phyloP scores from a whole-genome alignment of 1,140 invertebrate species.

The Meloidogyne floridensis region DNA sequence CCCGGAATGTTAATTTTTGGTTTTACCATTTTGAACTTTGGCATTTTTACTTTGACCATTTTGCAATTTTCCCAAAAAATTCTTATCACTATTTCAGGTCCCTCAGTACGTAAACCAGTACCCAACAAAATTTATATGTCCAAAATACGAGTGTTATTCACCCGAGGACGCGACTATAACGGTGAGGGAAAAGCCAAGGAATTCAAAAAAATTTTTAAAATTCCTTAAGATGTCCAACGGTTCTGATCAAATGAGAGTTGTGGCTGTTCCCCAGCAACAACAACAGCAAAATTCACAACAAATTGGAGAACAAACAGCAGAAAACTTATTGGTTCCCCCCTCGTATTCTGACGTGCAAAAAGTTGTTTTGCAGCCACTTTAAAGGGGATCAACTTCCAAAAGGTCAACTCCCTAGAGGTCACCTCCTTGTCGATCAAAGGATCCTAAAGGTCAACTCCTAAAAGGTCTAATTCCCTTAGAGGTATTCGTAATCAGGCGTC shows the following conservation, averaged over 20 bases:
- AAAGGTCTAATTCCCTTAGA: no score
- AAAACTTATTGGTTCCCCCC: constrained; percentile 56
- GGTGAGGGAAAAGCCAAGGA: neutral
- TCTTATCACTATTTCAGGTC: neutral
- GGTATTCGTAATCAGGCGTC: no score
- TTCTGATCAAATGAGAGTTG: constrained; percentile 11
- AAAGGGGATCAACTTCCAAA: neutral
- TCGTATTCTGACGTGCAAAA: constrained; percentile 61
- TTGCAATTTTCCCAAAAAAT: no score
- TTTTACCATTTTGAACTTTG: no score
- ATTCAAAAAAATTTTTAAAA: neutral
- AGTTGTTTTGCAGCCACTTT: constrained; percentile 61
- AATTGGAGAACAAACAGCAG: neutral
- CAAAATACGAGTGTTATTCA: constrained; percentile 31
- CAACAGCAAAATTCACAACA: constrained; percentile 28
- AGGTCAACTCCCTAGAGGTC: neutral
- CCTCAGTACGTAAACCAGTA: constrained; percentile 20
- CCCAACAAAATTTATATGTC: constrained; percentile 22
- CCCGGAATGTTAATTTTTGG: no score
- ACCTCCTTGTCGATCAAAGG: no score
- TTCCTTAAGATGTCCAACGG: neutral
- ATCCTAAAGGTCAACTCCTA: no score
- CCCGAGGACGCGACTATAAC: constrained; percentile 11
- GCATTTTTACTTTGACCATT: no score
- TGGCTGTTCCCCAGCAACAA: neutral